phyloP scores from a whole-genome alignment of 2,797 vertebrate species.

The Myoxocephalus aenaeus region DNA sequence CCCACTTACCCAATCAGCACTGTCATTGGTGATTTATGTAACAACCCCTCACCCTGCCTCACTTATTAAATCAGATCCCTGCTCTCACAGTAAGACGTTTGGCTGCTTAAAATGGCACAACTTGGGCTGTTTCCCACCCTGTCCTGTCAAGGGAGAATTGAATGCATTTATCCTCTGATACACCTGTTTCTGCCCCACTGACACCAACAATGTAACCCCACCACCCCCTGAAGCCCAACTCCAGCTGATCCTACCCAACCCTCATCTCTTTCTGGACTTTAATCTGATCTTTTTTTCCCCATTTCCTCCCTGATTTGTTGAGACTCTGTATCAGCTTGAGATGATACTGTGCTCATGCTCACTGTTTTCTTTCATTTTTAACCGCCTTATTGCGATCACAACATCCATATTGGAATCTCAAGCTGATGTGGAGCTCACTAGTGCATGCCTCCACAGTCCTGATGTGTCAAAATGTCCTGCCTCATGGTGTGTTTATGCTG shows the following conservation, averaged over 20 bases:
- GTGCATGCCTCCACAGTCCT: constrained; percentile 48
- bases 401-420: constrained; percentile 24
- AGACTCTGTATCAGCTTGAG: constrained; percentile 44
- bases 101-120: constrained; percentile 28
- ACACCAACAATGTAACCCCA: constrained; percentile 15
- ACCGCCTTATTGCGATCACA: neutral
- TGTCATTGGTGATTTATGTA: constrained; percentile 28
- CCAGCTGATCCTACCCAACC: neutral
- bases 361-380: neutral
- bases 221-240: neutral
- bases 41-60: constrained; percentile 41
- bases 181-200: constrained; percentile 7
- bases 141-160: constrained; percentile 10
- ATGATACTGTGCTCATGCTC: neutral
- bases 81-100: constrained; percentile 21
- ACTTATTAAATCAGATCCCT: constrained; percentile 43
- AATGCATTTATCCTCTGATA: constrained; percentile 10
- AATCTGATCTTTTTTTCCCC: constrained; percentile 20
- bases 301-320: constrained; percentile 27
- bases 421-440: constrained; percentile 28
- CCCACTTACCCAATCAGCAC: constrained; percentile 40
- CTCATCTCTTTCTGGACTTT: constrained; percentile 27
- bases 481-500: constrained; percentile 20
- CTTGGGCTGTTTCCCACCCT: constrained; percentile 15
- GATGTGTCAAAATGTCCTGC: neutral